These are phyloP conservation scores for Toxotes lorentzi DNA, from an alignment of 2,797 vertebrate genomes.

Conservation along the genomic window DNA sequence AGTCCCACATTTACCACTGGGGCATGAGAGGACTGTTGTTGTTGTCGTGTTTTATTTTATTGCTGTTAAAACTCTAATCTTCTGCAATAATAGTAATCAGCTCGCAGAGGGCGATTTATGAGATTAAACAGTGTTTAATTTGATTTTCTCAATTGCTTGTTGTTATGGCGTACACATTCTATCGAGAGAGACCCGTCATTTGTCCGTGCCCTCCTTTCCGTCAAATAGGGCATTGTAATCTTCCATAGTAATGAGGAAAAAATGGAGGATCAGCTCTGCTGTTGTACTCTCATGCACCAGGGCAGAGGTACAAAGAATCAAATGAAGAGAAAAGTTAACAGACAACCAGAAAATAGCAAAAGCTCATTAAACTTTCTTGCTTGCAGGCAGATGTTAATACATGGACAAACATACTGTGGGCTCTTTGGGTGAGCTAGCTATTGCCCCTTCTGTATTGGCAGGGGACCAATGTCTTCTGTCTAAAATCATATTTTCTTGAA, in stretches of 20 bases:
- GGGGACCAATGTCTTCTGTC: not conserved
- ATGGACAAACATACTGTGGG: not conserved
- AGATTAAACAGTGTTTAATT: slow-evolving; percentile 39
- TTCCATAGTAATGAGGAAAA: slow-evolving; percentile 26
- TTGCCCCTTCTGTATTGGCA: slow-evolving; percentile 14
- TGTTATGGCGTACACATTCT: not conserved
- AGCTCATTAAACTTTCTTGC: slow-evolving; percentile 45
- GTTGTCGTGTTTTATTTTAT: slow-evolving; percentile 21
- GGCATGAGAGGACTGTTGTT: slow-evolving; percentile 16
- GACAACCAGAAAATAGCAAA: slow-evolving; percentile 48
- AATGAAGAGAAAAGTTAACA: slow-evolving; percentile 38
- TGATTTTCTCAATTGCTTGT: slow-evolving; percentile 28
- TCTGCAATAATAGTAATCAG: slow-evolving; percentile 8
- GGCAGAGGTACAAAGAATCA: slow-evolving; percentile 17
- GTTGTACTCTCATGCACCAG: not conserved
- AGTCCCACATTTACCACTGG: slow-evolving; percentile 31
- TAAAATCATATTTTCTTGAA: not conserved
- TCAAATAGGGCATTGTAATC: slow-evolving; percentile 16
- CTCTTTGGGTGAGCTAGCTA: slow-evolving; percentile 26
- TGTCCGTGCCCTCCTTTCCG: not conserved
- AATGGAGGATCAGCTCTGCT: slow-evolving; percentile 13
- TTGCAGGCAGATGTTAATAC: slow-evolving; percentile 35
- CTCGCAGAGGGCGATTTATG: slow-evolving; percentile 15
- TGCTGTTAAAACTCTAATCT: slow-evolving; percentile 14
- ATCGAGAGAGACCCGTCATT: slow-evolving; percentile 7